Evolutionary conservation across 2,888 invertebrate genomes (phyloP).

Genomic region (Cryptocephalus moraei): DNA sequence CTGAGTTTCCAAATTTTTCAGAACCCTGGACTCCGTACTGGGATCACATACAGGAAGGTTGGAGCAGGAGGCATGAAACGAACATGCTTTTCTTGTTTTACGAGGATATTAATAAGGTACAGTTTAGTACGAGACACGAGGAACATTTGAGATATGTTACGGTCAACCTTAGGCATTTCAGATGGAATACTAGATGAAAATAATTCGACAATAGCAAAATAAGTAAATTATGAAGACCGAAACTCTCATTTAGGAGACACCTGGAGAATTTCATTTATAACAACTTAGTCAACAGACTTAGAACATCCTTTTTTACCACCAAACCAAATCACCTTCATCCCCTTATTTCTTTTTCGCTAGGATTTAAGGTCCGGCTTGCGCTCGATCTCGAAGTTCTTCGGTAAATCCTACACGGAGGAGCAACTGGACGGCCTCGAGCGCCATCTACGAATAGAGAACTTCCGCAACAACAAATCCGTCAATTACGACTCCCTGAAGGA

Average conservation of each 20-base stretch:
- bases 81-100: constrained; percentile 71
- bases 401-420: constrained; percentile 44
- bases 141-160: background rate
- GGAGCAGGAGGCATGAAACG: constrained; percentile 51
- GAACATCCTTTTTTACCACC: background rate
- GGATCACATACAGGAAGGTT: constrained; percentile 69
- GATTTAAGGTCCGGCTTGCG: constrained; percentile 49
- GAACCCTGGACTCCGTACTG: constrained; percentile 44
- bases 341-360: constrained; percentile 38
- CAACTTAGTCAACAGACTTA: background rate
- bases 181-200: too few relatives aligned
- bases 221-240: too few relatives aligned
- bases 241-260: too few relatives aligned
- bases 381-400: constrained; percentile 52
- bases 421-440: constrained; percentile 52
- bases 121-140: background rate
- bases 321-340: too few relatives aligned
- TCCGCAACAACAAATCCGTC: constrained; percentile 70
- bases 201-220: too few relatives aligned
- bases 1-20: background rate
- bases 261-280: constrained; percentile 1
- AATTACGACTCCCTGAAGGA: constrained; percentile 56
- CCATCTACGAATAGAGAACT: constrained; percentile 72
- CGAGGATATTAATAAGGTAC: constrained; percentile 63
- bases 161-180: background rate